phyloP scores from a whole-genome alignment of 2,113 vertebrate genomes.

The Lepus americanus region DNA sequence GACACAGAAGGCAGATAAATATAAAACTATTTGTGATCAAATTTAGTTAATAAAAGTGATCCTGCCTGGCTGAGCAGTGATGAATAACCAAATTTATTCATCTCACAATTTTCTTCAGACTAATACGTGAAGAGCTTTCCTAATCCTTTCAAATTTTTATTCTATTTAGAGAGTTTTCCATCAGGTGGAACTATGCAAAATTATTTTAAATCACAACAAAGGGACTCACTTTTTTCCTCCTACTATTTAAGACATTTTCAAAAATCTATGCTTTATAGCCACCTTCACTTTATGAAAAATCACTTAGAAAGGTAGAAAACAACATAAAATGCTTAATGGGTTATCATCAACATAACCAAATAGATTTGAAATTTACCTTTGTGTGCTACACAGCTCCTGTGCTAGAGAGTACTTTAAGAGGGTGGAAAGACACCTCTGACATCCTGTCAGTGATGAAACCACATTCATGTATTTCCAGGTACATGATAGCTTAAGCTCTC shows the following conservation, averaged over 20 bases:
- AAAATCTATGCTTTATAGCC: slow-evolving; percentile 29
- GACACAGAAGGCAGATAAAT: slow-evolving; percentile 5
- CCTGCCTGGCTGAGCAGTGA: background rate
- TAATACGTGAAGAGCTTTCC: background rate
- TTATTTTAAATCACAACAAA: slow-evolving; percentile 34
- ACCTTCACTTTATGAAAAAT: slow-evolving; percentile 15
- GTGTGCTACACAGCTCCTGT: background rate
- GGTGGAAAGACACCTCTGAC: background rate
- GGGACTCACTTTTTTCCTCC: background rate
- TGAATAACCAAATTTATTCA: background rate
- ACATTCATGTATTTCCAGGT: fast-evolving
- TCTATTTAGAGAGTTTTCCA: slow-evolving; percentile 46
- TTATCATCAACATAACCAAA: slow-evolving; percentile 17
- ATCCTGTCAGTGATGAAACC: background rate
- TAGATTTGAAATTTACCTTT: background rate
- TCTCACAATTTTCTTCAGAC: slow-evolving; percentile 31
- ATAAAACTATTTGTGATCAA: slow-evolving; percentile 22
- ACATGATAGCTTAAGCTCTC: background rate
- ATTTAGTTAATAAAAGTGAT: background rate
- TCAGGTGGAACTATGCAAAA: slow-evolving; percentile 27
- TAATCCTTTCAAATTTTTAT: slow-evolving; percentile 53
- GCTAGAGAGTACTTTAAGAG: background rate
- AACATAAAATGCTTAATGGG: slow-evolving; percentile 32
- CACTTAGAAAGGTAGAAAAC: slow-evolving; percentile 39
- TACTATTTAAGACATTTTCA: background rate